A percentile compares a stretch with the other conserved stretches of the same genome.
Evolutionary conservation across 2,888 invertebrate species (phyloP).

Genomic region (Archips xylosteana): DNA sequence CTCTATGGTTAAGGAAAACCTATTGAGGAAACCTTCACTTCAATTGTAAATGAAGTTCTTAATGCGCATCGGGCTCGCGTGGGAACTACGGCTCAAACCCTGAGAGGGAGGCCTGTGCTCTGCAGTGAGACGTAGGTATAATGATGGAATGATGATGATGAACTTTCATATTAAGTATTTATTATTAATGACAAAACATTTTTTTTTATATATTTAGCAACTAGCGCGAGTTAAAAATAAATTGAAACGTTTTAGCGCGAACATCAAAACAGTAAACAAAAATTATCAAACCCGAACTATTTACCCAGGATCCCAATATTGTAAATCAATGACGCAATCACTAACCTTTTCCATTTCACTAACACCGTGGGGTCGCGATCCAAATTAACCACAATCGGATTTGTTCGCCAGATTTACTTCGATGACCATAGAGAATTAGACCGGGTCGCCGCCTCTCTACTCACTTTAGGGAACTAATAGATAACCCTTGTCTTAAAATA

Average conservation of each 20-base stretch:
- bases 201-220: too few species aligned
- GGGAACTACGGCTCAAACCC: too few species aligned
- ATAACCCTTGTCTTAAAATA: constrained; percentile 31
- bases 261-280: not conserved
- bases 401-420: constrained; percentile 47
- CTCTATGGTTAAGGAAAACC: too few species aligned
- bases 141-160: too few species aligned
- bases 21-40: too few species aligned
- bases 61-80: too few species aligned
- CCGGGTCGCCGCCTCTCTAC: constrained; percentile 11
- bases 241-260: not conserved
- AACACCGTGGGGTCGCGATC: constrained; percentile 46
- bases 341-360: constrained; percentile 47
- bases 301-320: constrained; percentile 10
- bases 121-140: too few species aligned
- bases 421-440: constrained; percentile 42
- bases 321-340: constrained; percentile 45
- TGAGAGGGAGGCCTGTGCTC: too few species aligned
- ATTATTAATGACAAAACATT: too few species aligned
- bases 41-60: too few species aligned
- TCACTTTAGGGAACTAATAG: constrained; percentile 36
- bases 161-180: too few species aligned
- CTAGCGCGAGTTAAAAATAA: too few species aligned
- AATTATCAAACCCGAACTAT: not conserved
- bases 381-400: constrained; percentile 56